These are phyloP conservation scores for Podiceps cristatus DNA, from an alignment of 2,113 vertebrate genomes.

Conservation along the genomic window DNA sequence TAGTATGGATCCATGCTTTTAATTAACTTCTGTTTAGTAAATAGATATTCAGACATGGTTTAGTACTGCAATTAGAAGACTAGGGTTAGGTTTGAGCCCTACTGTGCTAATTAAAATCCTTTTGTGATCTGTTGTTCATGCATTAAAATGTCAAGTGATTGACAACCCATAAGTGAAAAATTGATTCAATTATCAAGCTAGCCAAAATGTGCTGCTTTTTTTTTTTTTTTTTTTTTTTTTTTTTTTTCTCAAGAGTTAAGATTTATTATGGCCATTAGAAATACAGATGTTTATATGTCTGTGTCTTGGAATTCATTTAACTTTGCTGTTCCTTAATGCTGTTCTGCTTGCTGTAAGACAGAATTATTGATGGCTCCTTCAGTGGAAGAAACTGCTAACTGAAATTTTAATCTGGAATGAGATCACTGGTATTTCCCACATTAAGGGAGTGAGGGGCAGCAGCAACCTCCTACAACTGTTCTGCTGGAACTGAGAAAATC, in stretches of 20 bases:
- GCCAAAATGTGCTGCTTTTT: neutral
- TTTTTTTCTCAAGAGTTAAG: neutral
- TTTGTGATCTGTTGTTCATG: slow-evolving; percentile 62
- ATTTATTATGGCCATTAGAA: slow-evolving; percentile 75
- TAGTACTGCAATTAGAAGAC: slow-evolving; percentile 62
- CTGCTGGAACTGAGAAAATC: neutral
- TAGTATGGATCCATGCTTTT: slow-evolving; percentile 65
- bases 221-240: neutral
- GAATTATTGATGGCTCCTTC: slow-evolving; percentile 55
- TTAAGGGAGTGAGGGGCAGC: neutral
- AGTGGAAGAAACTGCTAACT: neutral
- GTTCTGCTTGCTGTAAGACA: slow-evolving; percentile 18
- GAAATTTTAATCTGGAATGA: neutral
- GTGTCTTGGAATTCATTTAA: slow-evolving; percentile 71
- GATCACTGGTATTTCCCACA: neutral
- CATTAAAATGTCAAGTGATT: slow-evolving; percentile 74
- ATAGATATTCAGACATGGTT: slow-evolving; percentile 65
- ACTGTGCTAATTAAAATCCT: slow-evolving; percentile 76
- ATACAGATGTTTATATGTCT: slow-evolving; percentile 75
- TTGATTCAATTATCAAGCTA: slow-evolving; percentile 75
- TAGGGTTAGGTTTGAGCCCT: slow-evolving; percentile 53
- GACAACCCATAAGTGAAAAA: slow-evolving; percentile 76
- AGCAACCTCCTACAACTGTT: neutral
- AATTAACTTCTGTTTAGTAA: slow-evolving; percentile 77
- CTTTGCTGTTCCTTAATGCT: slow-evolving; percentile 48